Percentiles rank a stretch among this genome's conserved stretches.
These are phyloP conservation scores for Agriopis aurantiaria DNA, from an alignment of 2,888 invertebrate species.

Conservation along the genomic window DNA sequence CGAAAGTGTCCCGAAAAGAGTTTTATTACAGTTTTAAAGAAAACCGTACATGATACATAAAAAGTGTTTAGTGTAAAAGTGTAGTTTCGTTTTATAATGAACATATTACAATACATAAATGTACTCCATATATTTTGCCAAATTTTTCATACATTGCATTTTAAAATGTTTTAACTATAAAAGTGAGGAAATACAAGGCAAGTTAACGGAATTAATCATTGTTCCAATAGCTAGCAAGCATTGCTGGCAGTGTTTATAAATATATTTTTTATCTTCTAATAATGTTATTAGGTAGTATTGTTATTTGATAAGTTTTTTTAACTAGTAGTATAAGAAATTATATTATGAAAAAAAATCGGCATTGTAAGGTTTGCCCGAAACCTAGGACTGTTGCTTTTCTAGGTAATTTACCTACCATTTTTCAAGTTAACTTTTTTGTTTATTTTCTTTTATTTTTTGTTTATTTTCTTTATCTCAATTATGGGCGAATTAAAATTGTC, in stretches of 20 bases:
- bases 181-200: background rate
- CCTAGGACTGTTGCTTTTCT: background rate
- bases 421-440: too few species aligned
- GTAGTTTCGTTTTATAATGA: too few species aligned
- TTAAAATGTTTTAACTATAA: background rate
- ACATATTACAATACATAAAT: too few species aligned
- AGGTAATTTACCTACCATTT: background rate
- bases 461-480: background rate
- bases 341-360: background rate
- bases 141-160: too few species aligned
- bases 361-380: background rate
- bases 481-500: background rate
- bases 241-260: conserved; percentile 19
- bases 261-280: background rate
- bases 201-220: conserved; percentile 2
- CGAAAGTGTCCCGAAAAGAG: too few species aligned
- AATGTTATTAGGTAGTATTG: background rate
- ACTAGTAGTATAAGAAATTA: background rate
- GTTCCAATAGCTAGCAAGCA: background rate
- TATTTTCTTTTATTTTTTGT: too few species aligned
- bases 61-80: too few species aligned
- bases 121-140: too few species aligned
- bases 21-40: too few species aligned
- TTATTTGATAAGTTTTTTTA: conserved; percentile 4
- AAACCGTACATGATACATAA: too few species aligned